Percentiles rank a stretch among this genome's conserved stretches.
Evolutionary conservation across 2,888 invertebrate species (phyloP).

Genomic region (Sepioteuthis lessoniana): DNA sequence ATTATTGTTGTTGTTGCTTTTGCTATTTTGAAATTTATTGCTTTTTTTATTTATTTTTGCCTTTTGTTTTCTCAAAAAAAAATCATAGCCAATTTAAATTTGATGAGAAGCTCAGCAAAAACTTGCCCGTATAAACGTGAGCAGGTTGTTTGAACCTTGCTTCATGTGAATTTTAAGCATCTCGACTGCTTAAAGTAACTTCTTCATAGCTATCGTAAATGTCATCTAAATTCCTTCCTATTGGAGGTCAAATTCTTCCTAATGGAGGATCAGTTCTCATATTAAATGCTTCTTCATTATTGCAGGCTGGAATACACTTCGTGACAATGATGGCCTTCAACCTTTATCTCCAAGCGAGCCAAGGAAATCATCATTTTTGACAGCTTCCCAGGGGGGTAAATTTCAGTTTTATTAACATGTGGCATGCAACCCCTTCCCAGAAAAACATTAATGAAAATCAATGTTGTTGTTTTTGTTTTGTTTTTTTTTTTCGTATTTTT

Average conservation of each 20-base stretch:
- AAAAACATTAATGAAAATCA: not conserved
- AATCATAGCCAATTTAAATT: not conserved
- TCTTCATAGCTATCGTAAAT: not conserved
- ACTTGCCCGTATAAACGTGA: not conserved
- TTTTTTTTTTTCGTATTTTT: not conserved
- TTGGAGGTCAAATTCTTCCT: not conserved
- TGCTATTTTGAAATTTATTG: not conserved
- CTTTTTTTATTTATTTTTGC: not conserved
- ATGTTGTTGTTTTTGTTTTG: not conserved
- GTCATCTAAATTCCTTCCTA: not conserved
- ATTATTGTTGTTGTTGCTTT: not conserved
- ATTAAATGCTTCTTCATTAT: not conserved
- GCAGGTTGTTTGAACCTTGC: not conserved
- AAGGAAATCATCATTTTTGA: conserved; percentile 33
- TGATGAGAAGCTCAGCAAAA: not conserved
- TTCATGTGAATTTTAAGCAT: not conserved
- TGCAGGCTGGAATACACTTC: conserved; percentile 33
- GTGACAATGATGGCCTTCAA: conserved; percentile 33
- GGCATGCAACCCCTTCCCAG: conserved; percentile 7
- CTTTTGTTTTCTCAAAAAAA: not conserved
- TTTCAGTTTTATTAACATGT: conserved; percentile 8
- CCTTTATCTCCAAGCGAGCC: not conserved
- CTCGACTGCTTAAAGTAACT: not conserved
- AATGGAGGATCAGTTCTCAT: not conserved
- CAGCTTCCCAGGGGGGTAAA: conserved; percentile 33